phyloP scores from a whole-genome alignment of 2,888 invertebrate species.

The Dasypolia templi region DNA sequence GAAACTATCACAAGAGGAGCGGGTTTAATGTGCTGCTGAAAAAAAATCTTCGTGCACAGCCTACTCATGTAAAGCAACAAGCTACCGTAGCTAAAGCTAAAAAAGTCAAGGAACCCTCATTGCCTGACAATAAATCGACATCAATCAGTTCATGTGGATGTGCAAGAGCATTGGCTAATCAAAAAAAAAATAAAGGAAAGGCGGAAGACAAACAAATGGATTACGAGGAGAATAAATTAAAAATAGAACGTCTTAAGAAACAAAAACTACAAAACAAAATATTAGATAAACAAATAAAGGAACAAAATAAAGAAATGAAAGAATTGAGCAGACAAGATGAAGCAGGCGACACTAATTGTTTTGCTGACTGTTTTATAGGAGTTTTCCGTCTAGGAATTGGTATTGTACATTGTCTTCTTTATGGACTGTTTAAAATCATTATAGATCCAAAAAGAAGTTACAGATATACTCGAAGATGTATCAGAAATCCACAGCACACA shows the following conservation, averaged over 20 bases:
- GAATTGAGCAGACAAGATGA: constrained; percentile 59
- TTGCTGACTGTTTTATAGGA: constrained; percentile 68
- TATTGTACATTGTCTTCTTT: constrained; percentile 44
- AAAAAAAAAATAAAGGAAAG: constrained; percentile 16
- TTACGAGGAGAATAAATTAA: constrained; percentile 52
- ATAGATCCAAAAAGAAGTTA: constrained; percentile 68
- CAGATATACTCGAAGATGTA: constrained; percentile 63
- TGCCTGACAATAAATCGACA: not conserved
- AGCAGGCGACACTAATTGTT: constrained; percentile 66
- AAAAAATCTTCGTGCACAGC: not conserved
- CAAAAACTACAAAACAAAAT: constrained; percentile 54
- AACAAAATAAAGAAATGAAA: constrained; percentile 60
- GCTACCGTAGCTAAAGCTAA: not conserved
- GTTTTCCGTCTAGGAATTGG: constrained; percentile 59
- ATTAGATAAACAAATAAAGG: constrained; percentile 51
- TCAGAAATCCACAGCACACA: constrained; percentile 66
- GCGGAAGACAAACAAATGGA: constrained; percentile 37
- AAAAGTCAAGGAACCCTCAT: not conserved
- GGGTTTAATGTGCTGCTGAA: constrained; percentile 22
- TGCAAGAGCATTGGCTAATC: constrained; percentile 1
- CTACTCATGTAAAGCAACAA: not conserved
- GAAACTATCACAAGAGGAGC: constrained; percentile 34
- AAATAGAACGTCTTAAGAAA: constrained; percentile 58
- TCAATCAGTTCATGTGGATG: constrained; percentile 20
- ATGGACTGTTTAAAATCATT: constrained; percentile 58